phyloP scores from a whole-genome alignment of 2,113 vertebrate genomes.

The Pantherophis guttatus region DNA sequence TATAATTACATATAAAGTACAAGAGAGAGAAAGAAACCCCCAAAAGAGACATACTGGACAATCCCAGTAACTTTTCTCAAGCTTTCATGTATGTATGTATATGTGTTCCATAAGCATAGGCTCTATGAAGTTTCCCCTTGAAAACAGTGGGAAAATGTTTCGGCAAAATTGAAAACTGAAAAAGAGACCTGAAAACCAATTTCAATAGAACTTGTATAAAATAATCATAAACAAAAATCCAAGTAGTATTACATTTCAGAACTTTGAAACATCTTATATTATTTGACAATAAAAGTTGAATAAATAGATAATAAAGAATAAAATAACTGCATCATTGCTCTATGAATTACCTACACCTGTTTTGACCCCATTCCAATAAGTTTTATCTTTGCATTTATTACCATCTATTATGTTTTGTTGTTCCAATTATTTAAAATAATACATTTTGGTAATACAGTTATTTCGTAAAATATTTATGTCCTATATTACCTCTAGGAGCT shows the following conservation, averaged over 20 bases:
- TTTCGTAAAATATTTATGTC: neutral
- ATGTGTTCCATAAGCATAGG: neutral
- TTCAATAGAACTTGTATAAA: neutral
- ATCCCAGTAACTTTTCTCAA: neutral
- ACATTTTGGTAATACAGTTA: neutral
- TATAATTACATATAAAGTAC: neutral
- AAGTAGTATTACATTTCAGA: neutral
- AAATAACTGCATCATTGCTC: neutral
- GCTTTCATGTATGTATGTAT: neutral
- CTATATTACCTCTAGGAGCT: neutral
- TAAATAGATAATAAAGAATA: neutral
- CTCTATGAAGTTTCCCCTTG: neutral
- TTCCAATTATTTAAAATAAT: neutral
- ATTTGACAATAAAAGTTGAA: neutral
- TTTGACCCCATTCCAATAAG: neutral
- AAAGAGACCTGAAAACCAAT: neutral
- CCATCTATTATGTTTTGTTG: neutral
- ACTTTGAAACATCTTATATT: neutral
- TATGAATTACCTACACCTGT: neutral
- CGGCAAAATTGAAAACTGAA: neutral
- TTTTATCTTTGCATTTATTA: neutral
- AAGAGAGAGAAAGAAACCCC: neutral
- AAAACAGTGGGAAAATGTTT: neutral
- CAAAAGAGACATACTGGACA: neutral
- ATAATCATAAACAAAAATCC: neutral